These are phyloP conservation scores for Nysson spinosus DNA, from an alignment of 2,888 invertebrate genomes.

Conservation along the genomic window DNA sequence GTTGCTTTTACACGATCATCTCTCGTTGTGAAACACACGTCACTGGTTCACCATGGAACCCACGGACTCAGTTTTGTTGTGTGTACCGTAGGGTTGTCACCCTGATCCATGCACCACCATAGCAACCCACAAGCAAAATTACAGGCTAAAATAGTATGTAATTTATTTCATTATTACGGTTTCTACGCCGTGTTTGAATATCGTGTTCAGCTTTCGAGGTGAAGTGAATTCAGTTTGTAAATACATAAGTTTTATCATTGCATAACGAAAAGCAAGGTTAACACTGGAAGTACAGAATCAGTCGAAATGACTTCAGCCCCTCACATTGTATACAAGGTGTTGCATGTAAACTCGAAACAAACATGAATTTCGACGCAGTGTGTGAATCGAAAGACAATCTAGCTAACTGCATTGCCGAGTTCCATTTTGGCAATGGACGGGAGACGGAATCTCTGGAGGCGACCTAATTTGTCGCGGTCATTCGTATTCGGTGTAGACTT, in stretches of 20 bases:
- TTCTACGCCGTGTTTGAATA: no score
- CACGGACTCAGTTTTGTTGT: conserved; percentile 56
- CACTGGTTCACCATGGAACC: conserved; percentile 60
- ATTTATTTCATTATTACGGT: conserved; percentile 67
- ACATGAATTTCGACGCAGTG: conserved; percentile 18
- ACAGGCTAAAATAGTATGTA: conserved; percentile 61
- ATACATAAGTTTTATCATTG: no score
- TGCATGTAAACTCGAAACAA: not conserved
- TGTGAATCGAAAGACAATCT: conserved; percentile 19
- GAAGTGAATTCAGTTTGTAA: no score
- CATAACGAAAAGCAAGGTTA: no score
- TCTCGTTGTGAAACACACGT: conserved; percentile 60
- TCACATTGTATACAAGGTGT: no score
- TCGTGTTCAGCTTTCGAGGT: no score
- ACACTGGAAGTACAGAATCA: no score
- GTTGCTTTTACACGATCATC: conserved; percentile 50
- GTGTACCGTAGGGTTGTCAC: conserved; percentile 52
- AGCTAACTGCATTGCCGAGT: conserved; percentile 28
- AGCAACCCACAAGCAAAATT: conserved; percentile 13
- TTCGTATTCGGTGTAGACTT: conserved; percentile 58
- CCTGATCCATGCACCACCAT: conserved; percentile 22
- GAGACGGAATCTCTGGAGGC: conserved; percentile 35
- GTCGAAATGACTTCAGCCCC: no score
- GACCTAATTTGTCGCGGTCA: conserved; percentile 61
- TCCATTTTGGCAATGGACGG: conserved; percentile 49